Percentiles rank a stretch among this genome's conserved stretches.
These are phyloP conservation scores for Watsonalla cultraria DNA, from an alignment of 2,888 invertebrate genomes.

Conservation along the genomic window DNA sequence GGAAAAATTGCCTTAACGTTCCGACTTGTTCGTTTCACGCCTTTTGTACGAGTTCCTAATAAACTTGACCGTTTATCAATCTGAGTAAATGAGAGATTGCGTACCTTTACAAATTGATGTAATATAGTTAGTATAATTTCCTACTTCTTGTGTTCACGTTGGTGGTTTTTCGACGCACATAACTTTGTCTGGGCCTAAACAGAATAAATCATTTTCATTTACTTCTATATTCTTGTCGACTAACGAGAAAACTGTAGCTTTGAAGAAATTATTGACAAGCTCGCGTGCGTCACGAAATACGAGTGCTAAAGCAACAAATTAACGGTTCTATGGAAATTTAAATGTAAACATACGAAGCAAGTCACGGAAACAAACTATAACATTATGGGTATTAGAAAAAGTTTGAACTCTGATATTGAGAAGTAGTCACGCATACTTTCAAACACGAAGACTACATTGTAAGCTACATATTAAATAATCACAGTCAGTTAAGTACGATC, in stretches of 20 bases:
- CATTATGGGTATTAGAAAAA: not conserved
- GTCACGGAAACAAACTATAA: conserved; percentile 22
- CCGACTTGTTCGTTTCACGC: conserved; percentile 13
- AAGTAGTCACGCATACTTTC: too few species aligned
- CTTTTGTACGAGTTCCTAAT: conserved; percentile 35
- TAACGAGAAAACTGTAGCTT: conserved; percentile 37
- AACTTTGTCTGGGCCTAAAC: too few species aligned
- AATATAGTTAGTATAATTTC: conserved; percentile 30
- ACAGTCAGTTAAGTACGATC: too few species aligned
- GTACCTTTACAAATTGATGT: conserved; percentile 38
- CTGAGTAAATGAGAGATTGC: conserved; percentile 48
- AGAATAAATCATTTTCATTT: too few species aligned
- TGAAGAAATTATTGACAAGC: conserved; percentile 42
- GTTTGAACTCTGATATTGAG: too few species aligned
- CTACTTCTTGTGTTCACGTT: conserved; percentile 27
- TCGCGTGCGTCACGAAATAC: conserved; percentile 49
- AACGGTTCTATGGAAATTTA: conserved; percentile 33
- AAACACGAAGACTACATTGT: too few species aligned
- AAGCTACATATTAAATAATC: too few species aligned
- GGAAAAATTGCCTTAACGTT: conserved; percentile 37
- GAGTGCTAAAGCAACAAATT: conserved; percentile 30
- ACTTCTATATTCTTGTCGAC: conserved; percentile 28
- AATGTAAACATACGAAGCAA: conserved; percentile 28
- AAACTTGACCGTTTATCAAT: conserved; percentile 53
- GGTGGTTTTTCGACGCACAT: too few species aligned